A percentile compares a stretch with the other conserved stretches of the same genome.
Evolutionary conservation across 2,113 vertebrate species (phyloP).

Genomic region (Sturnus vulgaris): DNA sequence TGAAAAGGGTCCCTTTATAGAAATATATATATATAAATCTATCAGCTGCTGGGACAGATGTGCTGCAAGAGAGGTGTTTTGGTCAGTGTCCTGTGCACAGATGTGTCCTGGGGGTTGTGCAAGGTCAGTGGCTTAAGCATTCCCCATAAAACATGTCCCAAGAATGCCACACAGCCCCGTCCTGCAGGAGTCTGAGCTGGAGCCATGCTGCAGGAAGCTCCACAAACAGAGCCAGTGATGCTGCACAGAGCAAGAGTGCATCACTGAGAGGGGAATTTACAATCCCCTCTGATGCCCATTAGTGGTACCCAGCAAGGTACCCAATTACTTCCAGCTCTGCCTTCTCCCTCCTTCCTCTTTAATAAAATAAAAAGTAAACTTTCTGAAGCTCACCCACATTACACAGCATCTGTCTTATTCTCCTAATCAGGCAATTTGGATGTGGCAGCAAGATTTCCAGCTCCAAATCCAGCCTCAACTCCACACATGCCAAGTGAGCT

Average conservation of each 20-base stretch:
- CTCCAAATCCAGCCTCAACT: not conserved
- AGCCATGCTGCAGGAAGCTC: not conserved
- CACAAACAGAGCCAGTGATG: not conserved
- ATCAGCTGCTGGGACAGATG: not conserved
- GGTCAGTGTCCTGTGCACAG: not conserved
- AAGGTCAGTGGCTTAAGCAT: not conserved
- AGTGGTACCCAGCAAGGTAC: fast-evolving
- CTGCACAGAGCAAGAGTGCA: not conserved
- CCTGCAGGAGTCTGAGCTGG: not conserved
- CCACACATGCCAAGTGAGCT: fast-evolving
- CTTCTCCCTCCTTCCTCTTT: not conserved
- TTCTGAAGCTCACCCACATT: not conserved
- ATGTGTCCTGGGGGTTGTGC: not conserved
- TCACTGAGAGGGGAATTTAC: not conserved
- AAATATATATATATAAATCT: not conserved
- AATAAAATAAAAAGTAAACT: not conserved
- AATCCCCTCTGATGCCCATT: not conserved
- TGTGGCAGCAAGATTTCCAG: not conserved
- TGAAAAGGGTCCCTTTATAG: not conserved
- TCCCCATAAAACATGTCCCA: not conserved
- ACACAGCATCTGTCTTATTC: not conserved
- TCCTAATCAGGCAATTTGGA: not conserved
- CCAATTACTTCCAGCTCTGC: fast-evolving
- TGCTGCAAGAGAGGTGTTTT: not conserved
- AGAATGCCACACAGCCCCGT: not conserved